Conservation (phyloP, 2,797 vertebrate species). For the Cichlasoma orientale region DNA sequence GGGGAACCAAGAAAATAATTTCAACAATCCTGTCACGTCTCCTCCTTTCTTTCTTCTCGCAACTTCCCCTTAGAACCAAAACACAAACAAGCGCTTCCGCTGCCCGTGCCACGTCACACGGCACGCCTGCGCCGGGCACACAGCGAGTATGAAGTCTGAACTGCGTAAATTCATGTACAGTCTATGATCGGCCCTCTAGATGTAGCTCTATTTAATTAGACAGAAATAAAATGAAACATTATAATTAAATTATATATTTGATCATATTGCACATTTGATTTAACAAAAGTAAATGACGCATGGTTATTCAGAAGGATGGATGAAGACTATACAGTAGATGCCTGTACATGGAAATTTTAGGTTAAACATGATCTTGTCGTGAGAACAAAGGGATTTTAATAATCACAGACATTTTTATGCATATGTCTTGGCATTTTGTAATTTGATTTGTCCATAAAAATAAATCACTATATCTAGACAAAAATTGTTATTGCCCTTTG, state of each 20-base stretch:
- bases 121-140: slow-evolving; percentile 24
- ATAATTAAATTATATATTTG: neutral
- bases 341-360: neutral
- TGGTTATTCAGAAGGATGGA: neutral
- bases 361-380: neutral
- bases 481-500: neutral
- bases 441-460: neutral
- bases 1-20: slow-evolving; percentile 60
- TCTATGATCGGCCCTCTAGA: neutral
- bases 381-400: neutral
- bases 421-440: neutral
- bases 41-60: slow-evolving; percentile 83
- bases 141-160: neutral
- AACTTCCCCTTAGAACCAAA: slow-evolving; percentile 87
- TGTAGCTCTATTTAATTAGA: neutral
- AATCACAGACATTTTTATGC: neutral
- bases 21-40: slow-evolving; percentile 81
- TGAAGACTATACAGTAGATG: neutral
- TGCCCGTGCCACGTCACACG: slow-evolving; percentile 77
- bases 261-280: neutral
- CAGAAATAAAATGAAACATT: neutral
- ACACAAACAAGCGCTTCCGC: slow-evolving; percentile 84
- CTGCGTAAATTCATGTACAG: neutral
- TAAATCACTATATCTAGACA: neutral
- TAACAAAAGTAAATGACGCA: neutral